Conservation (phyloP, 2,888 invertebrate genomes). For the Drosophila anceps region DNA sequence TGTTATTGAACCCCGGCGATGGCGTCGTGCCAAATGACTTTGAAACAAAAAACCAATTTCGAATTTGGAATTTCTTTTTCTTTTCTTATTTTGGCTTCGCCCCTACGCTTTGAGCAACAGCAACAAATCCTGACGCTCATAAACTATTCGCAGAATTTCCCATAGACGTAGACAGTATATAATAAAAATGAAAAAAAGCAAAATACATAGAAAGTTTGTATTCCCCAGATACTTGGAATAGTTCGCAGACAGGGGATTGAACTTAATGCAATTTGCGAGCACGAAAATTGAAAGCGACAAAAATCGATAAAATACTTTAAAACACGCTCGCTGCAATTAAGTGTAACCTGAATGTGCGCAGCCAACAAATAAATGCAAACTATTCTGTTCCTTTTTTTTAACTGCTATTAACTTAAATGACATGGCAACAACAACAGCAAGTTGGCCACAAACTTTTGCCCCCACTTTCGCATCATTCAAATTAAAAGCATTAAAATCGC, state of each 20-base stretch:
- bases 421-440: slow-evolving; percentile 43
- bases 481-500: slow-evolving; percentile 75
- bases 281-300: slow-evolving; percentile 34
- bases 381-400: slow-evolving; percentile 10
- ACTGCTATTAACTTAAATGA: slow-evolving; percentile 49
- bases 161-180: slow-evolving; percentile 42
- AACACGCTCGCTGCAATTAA: slow-evolving; percentile 56
- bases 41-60: slow-evolving; percentile 61
- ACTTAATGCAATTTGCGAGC: slow-evolving; percentile 48
- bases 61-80: slow-evolving; percentile 31
- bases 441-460: slow-evolving; percentile 9
- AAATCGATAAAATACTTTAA: slow-evolving; percentile 61
- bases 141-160: slow-evolving; percentile 58
- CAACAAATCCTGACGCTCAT: slow-evolving; percentile 46
- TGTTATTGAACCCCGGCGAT: slow-evolving; percentile 64
- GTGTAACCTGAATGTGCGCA: too few relatives aligned
- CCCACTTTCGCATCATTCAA: slow-evolving; percentile 22
- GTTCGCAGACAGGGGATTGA: slow-evolving; percentile 51
- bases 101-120: slow-evolving; percentile 30
- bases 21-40: slow-evolving; percentile 66
- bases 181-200: slow-evolving; percentile 19
- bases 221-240: slow-evolving; percentile 59
- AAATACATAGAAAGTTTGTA: slow-evolving; percentile 29
- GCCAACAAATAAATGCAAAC: slow-evolving; percentile 42
- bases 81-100: slow-evolving; percentile 13